phyloP scores from a whole-genome alignment of 2,113 vertebrate genomes.

The Cnemophilus loriae region DNA sequence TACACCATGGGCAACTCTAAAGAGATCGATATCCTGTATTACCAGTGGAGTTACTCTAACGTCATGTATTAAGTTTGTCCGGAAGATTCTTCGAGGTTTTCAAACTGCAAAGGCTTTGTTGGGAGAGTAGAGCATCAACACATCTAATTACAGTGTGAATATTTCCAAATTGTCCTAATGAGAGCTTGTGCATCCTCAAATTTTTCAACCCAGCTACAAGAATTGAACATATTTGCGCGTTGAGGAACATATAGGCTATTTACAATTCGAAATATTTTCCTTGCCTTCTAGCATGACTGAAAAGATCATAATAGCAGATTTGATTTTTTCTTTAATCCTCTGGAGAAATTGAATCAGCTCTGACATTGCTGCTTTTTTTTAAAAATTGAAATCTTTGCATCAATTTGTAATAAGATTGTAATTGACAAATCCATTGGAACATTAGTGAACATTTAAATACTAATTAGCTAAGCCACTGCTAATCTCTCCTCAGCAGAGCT shows the following conservation, averaged over 20 bases:
- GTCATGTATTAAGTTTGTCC: not conserved
- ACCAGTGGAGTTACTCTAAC: not conserved
- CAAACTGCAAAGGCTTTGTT: not conserved
- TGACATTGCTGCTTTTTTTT: slow-evolving; percentile 12
- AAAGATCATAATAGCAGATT: slow-evolving; percentile 35
- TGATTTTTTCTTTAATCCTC: slow-evolving; percentile 57
- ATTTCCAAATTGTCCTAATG: not conserved
- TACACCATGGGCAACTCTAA: not conserved
- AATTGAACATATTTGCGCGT: not conserved
- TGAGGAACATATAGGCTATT: not conserved
- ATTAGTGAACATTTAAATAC: slow-evolving; percentile 78
- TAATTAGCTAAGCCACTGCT: slow-evolving; percentile 78
- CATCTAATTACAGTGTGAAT: not conserved
- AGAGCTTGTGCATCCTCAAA: not conserved
- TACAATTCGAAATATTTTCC: not conserved
- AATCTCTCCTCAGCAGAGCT: slow-evolving; percentile 72
- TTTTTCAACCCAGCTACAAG: not conserved
- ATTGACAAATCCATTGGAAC: slow-evolving; percentile 72
- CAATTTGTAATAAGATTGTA: slow-evolving; percentile 70
- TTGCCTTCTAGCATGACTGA: not conserved
- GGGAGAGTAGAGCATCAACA: not conserved
- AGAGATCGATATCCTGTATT: not conserved
- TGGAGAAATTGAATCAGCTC: slow-evolving; percentile 45
- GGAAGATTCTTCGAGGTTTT: not conserved
- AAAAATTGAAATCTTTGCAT: slow-evolving; percentile 58